A percentile compares a stretch with the other conserved stretches of the same genome.
These are phyloP conservation scores for Limosa lapponica DNA, from an alignment of 2,797 vertebrate genomes.

Conservation along the genomic window DNA sequence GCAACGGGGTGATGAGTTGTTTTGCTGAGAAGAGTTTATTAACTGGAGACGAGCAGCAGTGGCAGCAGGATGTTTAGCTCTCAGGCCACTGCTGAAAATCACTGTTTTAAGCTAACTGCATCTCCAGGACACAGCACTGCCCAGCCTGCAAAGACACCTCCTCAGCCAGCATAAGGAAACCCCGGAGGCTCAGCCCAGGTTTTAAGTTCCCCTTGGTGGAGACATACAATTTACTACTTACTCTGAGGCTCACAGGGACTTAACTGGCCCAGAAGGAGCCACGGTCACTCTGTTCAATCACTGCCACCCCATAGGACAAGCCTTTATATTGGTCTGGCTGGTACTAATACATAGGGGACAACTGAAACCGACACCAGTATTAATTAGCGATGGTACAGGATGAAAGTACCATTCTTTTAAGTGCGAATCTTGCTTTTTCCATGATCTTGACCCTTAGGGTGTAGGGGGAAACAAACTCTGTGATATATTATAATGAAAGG, in stretches of 20 bases:
- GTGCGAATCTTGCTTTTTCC: neutral
- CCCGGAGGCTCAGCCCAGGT: fast-evolving
- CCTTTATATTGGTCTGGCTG: fast-evolving
- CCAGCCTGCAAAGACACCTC: fast-evolving
- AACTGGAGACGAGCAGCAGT: neutral
- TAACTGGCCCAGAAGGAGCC: neutral
- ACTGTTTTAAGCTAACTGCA: fast-evolving
- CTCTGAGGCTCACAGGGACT: neutral
- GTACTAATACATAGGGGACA: fast-evolving
- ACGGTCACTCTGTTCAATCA: fast-evolving
- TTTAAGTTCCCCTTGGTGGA: neutral
- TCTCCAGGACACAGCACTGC: neutral
- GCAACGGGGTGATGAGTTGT: neutral
- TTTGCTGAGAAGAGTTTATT: neutral
- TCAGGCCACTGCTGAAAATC: neutral
- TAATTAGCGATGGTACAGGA: neutral
- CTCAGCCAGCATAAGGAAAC: neutral
- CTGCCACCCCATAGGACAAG: fast-evolving
- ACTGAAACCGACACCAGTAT: fast-evolving
- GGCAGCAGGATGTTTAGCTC: neutral
- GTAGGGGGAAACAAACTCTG: fast-evolving
- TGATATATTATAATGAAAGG: neutral
- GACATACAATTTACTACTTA: fast-evolving
- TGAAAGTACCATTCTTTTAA: neutral
- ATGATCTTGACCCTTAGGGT: neutral